These are phyloP conservation scores for Notospermus geniculatus DNA, from an alignment of 1,140 invertebrate genomes.

Conservation along the genomic window DNA sequence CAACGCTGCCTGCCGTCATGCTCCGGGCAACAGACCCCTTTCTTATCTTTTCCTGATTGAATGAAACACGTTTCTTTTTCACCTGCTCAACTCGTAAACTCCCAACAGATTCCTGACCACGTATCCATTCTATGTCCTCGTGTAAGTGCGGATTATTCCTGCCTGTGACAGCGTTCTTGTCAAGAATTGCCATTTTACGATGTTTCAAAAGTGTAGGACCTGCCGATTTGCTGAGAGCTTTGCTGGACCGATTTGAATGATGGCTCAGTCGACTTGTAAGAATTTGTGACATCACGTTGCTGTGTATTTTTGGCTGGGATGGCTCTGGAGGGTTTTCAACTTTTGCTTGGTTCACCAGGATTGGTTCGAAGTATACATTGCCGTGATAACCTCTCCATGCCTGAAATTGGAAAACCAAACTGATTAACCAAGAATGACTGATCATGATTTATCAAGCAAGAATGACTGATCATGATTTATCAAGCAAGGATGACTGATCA, in stretches of 20 bases:
- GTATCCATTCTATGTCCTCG: conserved; percentile 36
- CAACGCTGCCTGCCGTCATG: conserved; percentile 17
- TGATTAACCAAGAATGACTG: no score
- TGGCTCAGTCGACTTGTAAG: background rate
- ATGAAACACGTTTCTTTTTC: conserved; percentile 20
- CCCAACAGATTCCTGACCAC: conserved; percentile 36
- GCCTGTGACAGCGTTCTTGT: conserved; percentile 36
- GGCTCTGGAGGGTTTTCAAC: background rate
- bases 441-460: no score
- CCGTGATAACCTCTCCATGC: conserved; percentile 52
- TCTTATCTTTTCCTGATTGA: conserved; percentile 38
- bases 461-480: no score
- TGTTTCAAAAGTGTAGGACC: background rate
- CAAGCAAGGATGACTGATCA: no score
- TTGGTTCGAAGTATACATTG: conserved; percentile 53
- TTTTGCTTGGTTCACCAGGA: conserved; percentile 25
- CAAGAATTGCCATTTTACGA: conserved; percentile 34
- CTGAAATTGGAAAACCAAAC: conserved; percentile 33
- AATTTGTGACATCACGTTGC: background rate
- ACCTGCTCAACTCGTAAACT: conserved; percentile 35
- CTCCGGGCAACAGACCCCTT: conserved; percentile 40
- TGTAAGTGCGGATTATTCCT: conserved; percentile 30
- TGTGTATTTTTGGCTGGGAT: background rate
- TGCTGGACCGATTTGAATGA: conserved; percentile 4
- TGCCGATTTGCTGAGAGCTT: background rate